Evolutionary conservation across 2,113 vertebrate species (phyloP), one percentile per base, ranked within the genome.

Genomic region (Alouatta palliata): DNA sequence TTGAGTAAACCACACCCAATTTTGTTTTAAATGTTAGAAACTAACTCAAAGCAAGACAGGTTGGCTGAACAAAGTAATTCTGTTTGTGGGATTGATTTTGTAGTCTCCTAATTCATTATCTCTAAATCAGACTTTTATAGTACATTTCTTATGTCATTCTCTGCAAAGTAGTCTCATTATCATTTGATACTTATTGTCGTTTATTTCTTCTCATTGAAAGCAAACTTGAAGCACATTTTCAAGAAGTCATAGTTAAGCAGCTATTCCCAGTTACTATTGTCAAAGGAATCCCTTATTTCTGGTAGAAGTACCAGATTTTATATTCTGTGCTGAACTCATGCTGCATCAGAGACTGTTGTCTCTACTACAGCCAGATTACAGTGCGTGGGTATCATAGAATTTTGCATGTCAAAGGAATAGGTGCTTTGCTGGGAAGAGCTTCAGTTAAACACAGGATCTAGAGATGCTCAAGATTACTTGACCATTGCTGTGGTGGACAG

Each of bases 11-110:
- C 6, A 0, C 8, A 79, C 17, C 9, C 2, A 88, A 21, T 80
- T 52, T 30, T 64, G 61, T 64, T 87, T 97, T 96, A 97, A 23
- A 92, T 88, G 40, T 86, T 76, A 80, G 19, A 95, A 85, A 83
- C 3, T 64, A 92, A 82, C n/a, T 79, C 54, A 92, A 70, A 81
- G 71, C 32, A 77, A 87, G 23, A 0, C 9, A 91, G 77, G 1
- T 1, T 61, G 32, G 8, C 43, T 83, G 10, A 79, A 82, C 10
- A 91, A 94, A 81, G 27, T 58, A 96, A 85, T 81, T 91, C 12
- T 66, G 17, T 27, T 56, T 58, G 2, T 81, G 32, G 23, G 37
- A 71, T 73, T 91, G 11, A 92, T 85, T 64, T 68, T 83, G 2
- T 3, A 87, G 35, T 45, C 8, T 73, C 5, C 21, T 68, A 9